Base-by-base conservation (phyloP, 2,113 vertebrate species). In the Caracal caracal region DNA sequence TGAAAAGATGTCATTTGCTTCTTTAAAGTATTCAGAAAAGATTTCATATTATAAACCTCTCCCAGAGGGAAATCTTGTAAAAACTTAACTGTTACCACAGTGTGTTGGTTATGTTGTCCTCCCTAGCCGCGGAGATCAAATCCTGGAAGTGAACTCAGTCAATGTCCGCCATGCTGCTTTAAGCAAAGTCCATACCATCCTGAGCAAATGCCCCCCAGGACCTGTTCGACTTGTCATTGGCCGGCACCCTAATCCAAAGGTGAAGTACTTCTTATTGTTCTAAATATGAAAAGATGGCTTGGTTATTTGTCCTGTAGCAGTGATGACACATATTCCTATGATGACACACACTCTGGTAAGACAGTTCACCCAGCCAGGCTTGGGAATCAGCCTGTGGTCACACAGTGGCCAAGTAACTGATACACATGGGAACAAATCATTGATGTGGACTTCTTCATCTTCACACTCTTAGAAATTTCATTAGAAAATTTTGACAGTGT, bases 191-290 rank as follows among this genome's bases (percentile, higher is more conserved):
- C 99, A 99, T 0, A 99, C 99, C 89, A 99, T 99, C 97, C 98
- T 99, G 94, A 99, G 99, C 13, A 99, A 99, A 89, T 99, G 99
- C 78, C 99, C 99, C 33, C 99, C 99, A 0, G 99, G 99, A 86
- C 99, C 99, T 0, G 99, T 99, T 47, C 99, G 99, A 97, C 99
- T 99, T 6, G 99, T 99, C 94, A 99, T 99, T 59, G 99, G 99
- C 96, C 98, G 99, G 40, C 99, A 99, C 97, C 99, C 99, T 17
- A 99, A 99, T 93, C 99, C 99, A 51, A 99, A 99, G 99, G 99
- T 99, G 92, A 98, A 97, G 59, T 87, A 78, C n/a, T 17, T 33
- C 33, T 1, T 49, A 0, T n/a, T 13, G 3, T 49, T 88, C 26
- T 79, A 7, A 53, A 24, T 15, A 3, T 49, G 78, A 93, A 51